Conservation (phyloP, 2,113 vertebrate species). For the Nesoenas mayeri region DNA sequence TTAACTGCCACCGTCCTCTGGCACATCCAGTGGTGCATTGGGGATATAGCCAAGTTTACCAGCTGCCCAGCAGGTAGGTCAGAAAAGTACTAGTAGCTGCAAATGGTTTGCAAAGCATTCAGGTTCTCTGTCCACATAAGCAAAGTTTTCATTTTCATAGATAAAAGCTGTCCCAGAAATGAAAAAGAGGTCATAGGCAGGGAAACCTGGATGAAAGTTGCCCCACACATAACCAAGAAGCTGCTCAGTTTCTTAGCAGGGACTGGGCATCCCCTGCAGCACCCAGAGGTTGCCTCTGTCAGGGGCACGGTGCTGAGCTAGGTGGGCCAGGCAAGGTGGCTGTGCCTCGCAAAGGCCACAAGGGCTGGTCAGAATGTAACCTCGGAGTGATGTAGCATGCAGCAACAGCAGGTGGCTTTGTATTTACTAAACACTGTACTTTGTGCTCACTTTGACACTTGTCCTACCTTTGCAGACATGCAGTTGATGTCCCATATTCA, state of each 20-base stretch:
- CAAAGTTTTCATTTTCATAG: background rate
- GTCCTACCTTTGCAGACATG: background rate
- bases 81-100: background rate
- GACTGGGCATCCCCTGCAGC: no score
- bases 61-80: background rate
- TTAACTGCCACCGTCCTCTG: background rate
- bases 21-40: background rate
- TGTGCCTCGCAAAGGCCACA: background rate
- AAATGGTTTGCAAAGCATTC: background rate
- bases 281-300: background rate
- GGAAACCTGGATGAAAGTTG: background rate
- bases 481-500: background rate
- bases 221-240: background rate
- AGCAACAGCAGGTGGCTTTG: background rate
- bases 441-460: background rate
- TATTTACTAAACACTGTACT: background rate
- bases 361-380: background rate
- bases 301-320: fast-evolving
- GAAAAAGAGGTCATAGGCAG: background rate
- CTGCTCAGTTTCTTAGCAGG: background rate
- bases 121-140: background rate
- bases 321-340: background rate
- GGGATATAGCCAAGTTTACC: background rate
- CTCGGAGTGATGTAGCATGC: background rate
- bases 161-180: background rate